These are phyloP conservation scores for Dreissena polymorpha DNA, from an alignment of 1,140 invertebrate species.

Conservation along the genomic window DNA sequence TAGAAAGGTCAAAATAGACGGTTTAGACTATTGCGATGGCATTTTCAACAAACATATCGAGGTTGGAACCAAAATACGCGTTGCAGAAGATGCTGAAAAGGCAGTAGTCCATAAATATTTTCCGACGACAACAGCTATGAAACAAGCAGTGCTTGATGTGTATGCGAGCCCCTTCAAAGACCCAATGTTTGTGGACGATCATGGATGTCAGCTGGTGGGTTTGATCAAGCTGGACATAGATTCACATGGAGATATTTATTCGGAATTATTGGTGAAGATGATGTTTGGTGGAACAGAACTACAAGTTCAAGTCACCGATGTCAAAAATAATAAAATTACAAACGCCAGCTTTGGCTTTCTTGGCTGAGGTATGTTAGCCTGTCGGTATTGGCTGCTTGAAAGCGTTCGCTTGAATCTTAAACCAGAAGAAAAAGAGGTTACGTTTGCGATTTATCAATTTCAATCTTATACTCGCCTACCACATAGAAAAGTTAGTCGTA, in stretches of 20 bases:
- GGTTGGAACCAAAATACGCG: conserved; percentile 44
- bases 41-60: conserved; percentile 58
- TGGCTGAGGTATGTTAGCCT: background rate
- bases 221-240: conserved; percentile 34
- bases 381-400: too few species aligned
- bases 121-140: conserved; percentile 31
- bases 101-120: conserved; percentile 51
- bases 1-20: conserved; percentile 34
- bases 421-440: too few species aligned
- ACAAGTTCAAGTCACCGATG: conserved; percentile 42
- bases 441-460: too few species aligned
- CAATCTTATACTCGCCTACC: too few species aligned
- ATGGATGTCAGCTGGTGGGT: conserved; percentile 34
- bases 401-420: too few species aligned
- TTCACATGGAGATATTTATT: background rate
- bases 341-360: conserved; percentile 18
- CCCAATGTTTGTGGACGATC: conserved; percentile 46
- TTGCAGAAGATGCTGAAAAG: conserved; percentile 29
- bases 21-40: conserved; percentile 52
- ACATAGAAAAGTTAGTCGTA: too few species aligned
- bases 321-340: background rate
- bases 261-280: conserved; percentile 21
- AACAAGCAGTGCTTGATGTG: conserved; percentile 40
- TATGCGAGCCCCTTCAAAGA: conserved; percentile 40
- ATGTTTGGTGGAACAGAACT: conserved; percentile 56